phyloP scores from a whole-genome alignment of 1,140 invertebrate genomes.

The Euura saliciscinereae region DNA sequence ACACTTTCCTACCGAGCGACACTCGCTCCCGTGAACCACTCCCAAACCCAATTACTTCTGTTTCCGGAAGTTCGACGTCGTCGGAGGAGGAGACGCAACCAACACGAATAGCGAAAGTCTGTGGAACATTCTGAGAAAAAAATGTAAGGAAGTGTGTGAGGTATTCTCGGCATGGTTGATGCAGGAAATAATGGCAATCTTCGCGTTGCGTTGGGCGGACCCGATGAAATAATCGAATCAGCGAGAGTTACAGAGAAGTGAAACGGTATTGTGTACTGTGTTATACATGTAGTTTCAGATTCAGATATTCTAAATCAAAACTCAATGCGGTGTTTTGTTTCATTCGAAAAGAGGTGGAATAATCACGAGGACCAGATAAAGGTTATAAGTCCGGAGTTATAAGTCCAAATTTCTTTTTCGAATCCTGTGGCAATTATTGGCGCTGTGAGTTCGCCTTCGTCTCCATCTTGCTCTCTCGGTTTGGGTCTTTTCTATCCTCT shows the following conservation, averaged over 20 bases:
- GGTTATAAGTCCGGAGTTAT: not conserved
- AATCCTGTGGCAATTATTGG: constrained; percentile 15
- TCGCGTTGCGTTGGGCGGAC: no score
- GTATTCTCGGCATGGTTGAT: no score
- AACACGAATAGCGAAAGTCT: not conserved
- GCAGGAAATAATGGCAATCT: no score
- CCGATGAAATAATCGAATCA: no score
- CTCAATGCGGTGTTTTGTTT: no score
- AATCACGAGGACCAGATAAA: not conserved
- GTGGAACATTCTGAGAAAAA: no score
- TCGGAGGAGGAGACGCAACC: constrained; percentile 26
- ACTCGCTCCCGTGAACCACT: constrained; percentile 25
- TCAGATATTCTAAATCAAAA: no score
- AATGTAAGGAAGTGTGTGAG: no score
- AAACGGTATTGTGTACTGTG: no score
- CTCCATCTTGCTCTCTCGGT: constrained; percentile 13
- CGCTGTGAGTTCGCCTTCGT: constrained; percentile 15
- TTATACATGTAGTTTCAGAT: no score
- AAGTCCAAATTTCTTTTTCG: not conserved
- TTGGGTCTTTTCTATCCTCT: not conserved
- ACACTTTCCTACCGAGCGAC: not conserved
- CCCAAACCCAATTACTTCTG: constrained; percentile 36
- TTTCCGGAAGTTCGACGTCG: constrained; percentile 34
- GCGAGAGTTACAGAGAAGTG: no score
- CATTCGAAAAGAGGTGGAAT: no score